Conservation (phyloP, 2,113 vertebrate species). For the Sorex araneus region DNA sequence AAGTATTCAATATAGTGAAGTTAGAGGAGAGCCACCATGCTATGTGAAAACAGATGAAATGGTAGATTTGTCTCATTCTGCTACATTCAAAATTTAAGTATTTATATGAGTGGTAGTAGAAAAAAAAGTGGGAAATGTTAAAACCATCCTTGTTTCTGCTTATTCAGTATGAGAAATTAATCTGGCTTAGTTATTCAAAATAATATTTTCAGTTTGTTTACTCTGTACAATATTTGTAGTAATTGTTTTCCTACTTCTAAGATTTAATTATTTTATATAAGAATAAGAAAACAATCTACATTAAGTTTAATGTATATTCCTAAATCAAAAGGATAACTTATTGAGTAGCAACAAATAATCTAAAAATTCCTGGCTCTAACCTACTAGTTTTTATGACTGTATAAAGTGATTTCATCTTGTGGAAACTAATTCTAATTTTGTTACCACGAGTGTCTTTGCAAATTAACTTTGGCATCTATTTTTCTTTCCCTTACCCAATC, state of each 20-base stretch:
- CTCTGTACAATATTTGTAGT: background rate
- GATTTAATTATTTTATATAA: constrained; percentile 55
- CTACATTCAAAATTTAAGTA: background rate
- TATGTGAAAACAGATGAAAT: background rate
- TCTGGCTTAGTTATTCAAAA: constrained; percentile 47
- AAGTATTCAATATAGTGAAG: background rate
- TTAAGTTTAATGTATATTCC: background rate
- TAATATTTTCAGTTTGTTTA: constrained; percentile 15
- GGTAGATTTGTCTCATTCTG: background rate
- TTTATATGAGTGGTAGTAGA: background rate
- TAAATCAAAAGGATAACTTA: constrained; percentile 44
- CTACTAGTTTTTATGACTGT: background rate
- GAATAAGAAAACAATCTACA: constrained; percentile 36
- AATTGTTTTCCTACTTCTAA: constrained; percentile 20
- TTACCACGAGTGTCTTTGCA: constrained; percentile 28
- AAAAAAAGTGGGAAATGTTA: background rate
- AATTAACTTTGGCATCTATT: constrained; percentile 44
- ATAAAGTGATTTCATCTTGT: constrained; percentile 2
- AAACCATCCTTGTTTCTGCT: constrained; percentile 49
- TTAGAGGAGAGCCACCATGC: background rate
- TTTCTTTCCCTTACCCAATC: background rate
- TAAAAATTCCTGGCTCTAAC: background rate
- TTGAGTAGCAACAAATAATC: background rate
- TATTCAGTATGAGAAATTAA: constrained; percentile 32
- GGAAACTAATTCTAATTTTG: constrained; percentile 34